phyloP scores from a whole-genome alignment of 2,797 vertebrate genomes.

The Cyprinella venusta region DNA sequence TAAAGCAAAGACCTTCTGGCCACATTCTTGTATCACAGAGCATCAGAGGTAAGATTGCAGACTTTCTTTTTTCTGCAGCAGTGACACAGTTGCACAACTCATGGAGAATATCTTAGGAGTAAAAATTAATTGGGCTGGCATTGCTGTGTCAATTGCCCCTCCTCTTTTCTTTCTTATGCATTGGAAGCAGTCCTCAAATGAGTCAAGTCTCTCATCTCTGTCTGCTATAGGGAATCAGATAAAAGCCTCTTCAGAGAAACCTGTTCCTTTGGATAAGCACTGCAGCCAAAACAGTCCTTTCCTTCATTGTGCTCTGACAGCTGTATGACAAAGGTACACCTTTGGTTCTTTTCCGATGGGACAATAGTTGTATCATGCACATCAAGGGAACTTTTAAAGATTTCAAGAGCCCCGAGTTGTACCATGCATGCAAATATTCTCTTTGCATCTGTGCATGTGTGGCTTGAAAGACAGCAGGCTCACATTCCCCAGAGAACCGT shows the following conservation, averaged over 20 bases:
- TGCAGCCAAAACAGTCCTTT: slow-evolving; percentile 49
- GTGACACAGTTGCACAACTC: slow-evolving; percentile 39
- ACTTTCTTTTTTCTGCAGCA: slow-evolving; percentile 16
- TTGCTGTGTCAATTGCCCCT: slow-evolving; percentile 54
- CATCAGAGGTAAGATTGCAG: neutral
- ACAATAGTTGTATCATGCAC: slow-evolving; percentile 40
- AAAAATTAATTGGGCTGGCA: slow-evolving; percentile 58
- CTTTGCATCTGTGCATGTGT: slow-evolving; percentile 17
- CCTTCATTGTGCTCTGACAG: slow-evolving; percentile 44
- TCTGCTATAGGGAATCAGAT: slow-evolving; percentile 63
- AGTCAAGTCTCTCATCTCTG: slow-evolving; percentile 54
- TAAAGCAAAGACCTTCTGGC: neutral
- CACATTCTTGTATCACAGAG: neutral
- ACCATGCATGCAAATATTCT: slow-evolving; percentile 41
- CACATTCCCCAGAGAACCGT: slow-evolving; percentile 5
- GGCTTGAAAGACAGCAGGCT: slow-evolving; percentile 15
- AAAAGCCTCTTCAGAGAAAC: slow-evolving; percentile 59
- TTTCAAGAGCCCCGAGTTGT: slow-evolving; percentile 49
- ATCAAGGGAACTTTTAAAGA: slow-evolving; percentile 54
- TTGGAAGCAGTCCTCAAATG: slow-evolving; percentile 55
- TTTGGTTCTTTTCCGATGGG: slow-evolving; percentile 47
- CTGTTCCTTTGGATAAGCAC: slow-evolving; percentile 60
- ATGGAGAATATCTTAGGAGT: slow-evolving; percentile 51
- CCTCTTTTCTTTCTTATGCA: slow-evolving; percentile 55
- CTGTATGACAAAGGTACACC: slow-evolving; percentile 53